Evolutionary conservation across 2,113 vertebrate species (phyloP).

Genomic region (Glareola pratincola): DNA sequence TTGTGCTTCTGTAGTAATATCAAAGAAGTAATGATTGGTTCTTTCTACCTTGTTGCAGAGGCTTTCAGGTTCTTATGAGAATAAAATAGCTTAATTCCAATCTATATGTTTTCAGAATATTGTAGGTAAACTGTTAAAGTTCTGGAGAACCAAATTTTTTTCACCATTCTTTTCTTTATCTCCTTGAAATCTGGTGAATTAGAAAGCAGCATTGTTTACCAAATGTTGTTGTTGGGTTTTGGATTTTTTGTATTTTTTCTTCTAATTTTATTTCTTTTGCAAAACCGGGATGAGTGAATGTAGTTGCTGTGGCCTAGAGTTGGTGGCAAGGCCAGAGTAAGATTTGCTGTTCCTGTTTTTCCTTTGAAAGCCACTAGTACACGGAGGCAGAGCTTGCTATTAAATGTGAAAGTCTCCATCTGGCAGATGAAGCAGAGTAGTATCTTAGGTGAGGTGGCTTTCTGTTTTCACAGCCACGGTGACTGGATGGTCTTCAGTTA

Average conservation of each 20-base stretch:
- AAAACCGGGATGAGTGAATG: accelerated
- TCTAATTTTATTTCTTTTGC: not conserved
- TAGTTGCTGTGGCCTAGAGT: not conserved
- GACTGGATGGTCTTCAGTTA: not conserved
- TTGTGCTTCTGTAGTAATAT: not conserved
- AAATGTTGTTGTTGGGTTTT: no score
- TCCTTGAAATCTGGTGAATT: not conserved
- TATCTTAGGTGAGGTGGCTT: not conserved
- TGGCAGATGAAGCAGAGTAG: not conserved
- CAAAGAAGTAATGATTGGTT: not conserved
- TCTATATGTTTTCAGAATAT: not conserved
- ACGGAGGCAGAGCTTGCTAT: not conserved
- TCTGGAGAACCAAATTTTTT: not conserved
- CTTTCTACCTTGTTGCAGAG: not conserved
- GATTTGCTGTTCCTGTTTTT: not conserved
- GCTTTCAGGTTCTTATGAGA: not conserved
- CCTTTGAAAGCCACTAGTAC: not conserved
- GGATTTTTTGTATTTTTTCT: not conserved
- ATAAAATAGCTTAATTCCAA: not conserved
- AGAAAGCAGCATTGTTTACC: not conserved
- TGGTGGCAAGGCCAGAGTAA: not conserved
- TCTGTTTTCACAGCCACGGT: not conserved
- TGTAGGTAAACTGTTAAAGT: not conserved
- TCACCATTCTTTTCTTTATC: not conserved
- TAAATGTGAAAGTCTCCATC: not conserved